Base-by-base conservation (phyloP, 2,113 vertebrate genomes). In the Epinephelus moara region DNA sequence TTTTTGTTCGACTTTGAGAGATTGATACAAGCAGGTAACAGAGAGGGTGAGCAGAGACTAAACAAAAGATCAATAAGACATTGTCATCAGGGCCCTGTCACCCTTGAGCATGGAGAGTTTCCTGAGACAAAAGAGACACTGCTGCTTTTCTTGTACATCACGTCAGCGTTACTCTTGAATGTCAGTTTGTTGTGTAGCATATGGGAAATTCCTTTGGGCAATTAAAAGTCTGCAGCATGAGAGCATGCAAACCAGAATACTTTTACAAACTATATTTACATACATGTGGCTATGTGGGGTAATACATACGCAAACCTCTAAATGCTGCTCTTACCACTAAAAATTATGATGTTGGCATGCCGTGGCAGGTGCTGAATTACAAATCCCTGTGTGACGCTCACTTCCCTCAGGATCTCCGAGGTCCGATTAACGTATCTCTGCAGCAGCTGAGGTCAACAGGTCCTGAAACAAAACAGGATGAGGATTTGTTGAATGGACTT, bases 401-500 rank as follows among this genome's bases (percentile, higher is more conserved):
- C 57, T 70, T 57, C 57, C 68, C 23, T 59, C 50, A 2, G 70
- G 52, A 33, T 70, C 30, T 73, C 47, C 18, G 12, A 55, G 63
- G 40, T 73, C 70, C 17, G 6, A 67, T 56, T 74, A 61, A 50
- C 0, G 3, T 18, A 37, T 72, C 49, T 52, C 21, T 45, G 15
- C 45, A 74, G 60, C 30, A 69, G 21, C 60, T 47, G 23, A 42
- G 78, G 27, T 80, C 55, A 47, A 70, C 70, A 67, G 18, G 47
- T 33, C 72, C 17, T 70, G 11, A 70, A 66, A 76, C 53, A 62
- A 86, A 76, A 86, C 75, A 53, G 63, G 63, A 88, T 57, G 56
- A 14, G 15, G 33, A 30, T 68, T 45, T 78, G 67, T 77, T 61
- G 55, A 84, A 72, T 72, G 3, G 57, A 10, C n/a, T 64, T 66